Conservation (phyloP, 2,797 vertebrate species). For the Phalloptychus januarius region DNA sequence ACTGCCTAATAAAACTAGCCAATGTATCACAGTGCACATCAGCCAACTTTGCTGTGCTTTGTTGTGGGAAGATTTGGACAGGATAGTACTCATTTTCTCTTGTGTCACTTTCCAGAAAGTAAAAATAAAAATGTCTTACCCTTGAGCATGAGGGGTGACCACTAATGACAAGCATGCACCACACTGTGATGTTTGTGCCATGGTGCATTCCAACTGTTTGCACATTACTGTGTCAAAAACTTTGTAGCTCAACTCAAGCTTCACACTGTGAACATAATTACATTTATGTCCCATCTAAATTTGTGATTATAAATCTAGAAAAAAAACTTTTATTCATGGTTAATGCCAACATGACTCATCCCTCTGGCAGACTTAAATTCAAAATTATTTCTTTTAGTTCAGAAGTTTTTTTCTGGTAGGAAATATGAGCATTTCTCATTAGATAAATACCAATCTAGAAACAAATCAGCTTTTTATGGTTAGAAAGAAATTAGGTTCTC, state of each 20-base stretch:
- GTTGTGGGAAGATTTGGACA: too few relatives aligned
- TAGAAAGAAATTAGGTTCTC: neutral
- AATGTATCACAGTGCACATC: too few relatives aligned
- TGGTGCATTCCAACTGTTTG: neutral
- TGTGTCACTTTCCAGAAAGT: too few relatives aligned
- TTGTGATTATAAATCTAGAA: neutral
- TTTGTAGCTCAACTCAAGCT: neutral
- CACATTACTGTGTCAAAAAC: neutral
- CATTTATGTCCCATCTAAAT: neutral
- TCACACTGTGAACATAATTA: conserved; percentile 1
- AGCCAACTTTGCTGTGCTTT: too few relatives aligned
- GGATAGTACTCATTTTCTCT: too few relatives aligned
- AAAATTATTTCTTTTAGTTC: neutral
- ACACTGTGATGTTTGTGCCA: too few relatives aligned
- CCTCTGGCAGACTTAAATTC: neutral
- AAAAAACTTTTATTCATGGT: neutral
- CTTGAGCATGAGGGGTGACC: too few relatives aligned
- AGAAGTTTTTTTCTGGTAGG: too few relatives aligned
- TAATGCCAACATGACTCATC: neutral
- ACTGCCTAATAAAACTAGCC: too few relatives aligned
- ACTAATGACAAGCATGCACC: too few relatives aligned
- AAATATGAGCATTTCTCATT: neutral
- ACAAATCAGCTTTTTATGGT: neutral
- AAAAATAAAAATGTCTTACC: too few relatives aligned
- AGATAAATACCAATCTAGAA: neutral